Evolutionary conservation across 2,797 vertebrate genomes (phyloP).

Genomic region (Passerculus sandwichensis): DNA sequence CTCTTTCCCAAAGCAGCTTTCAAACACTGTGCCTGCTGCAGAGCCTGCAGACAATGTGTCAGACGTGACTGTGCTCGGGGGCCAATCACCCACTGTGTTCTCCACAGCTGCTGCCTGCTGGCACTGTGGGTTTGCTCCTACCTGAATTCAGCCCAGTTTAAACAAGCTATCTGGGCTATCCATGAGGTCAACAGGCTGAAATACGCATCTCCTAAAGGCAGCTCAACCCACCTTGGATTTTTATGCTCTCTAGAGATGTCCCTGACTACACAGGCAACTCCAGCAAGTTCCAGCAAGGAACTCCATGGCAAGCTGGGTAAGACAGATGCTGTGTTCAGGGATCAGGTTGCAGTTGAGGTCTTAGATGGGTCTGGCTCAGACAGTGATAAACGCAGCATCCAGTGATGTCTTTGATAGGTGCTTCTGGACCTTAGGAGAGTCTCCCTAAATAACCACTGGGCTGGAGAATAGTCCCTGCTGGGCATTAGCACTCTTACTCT

Average conservation of each 20-base stretch:
- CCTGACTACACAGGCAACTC: not conserved
- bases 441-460: not conserved
- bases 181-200: not conserved
- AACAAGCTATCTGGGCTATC: not conserved
- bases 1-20: not conserved
- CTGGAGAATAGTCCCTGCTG: not conserved
- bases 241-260: not conserved
- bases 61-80: fast-evolving
- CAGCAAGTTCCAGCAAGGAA: not conserved
- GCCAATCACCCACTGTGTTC: fast-evolving
- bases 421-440: not conserved
- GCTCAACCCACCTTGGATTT: not conserved
- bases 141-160: not conserved
- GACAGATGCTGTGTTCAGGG: not conserved
- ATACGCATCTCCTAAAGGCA: not conserved
- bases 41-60: not conserved
- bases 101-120: not conserved
- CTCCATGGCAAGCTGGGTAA: not conserved
- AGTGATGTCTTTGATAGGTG: not conserved
- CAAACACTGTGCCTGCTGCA: not conserved
- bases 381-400: fast-evolving
- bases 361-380: not conserved
- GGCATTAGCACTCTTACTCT: not conserved
- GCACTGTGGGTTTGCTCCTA: not conserved
- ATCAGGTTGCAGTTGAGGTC: not conserved